phyloP scores from a whole-genome alignment of 2,888 invertebrate species.

The Lucinisca nassula region DNA sequence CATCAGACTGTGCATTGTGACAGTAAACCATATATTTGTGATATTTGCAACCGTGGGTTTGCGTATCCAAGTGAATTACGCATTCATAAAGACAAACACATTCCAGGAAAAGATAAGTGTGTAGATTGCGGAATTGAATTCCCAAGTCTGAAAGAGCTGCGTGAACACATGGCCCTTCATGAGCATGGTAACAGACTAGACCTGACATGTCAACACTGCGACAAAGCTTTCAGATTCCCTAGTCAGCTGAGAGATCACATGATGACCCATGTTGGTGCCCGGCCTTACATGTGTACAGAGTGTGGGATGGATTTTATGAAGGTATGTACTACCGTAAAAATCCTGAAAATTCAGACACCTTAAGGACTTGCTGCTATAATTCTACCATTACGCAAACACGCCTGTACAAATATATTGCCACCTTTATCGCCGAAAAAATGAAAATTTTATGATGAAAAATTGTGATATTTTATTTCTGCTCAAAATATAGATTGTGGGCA shows the following conservation, averaged over 20 bases:
- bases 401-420: too few species aligned
- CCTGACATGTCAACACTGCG: slow-evolving; percentile 83
- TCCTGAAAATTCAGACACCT: too few species aligned
- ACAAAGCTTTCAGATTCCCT: slow-evolving; percentile 85
- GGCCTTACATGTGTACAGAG: slow-evolving; percentile 87
- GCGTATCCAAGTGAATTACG: slow-evolving; percentile 85
- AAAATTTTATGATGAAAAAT: too few species aligned
- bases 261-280: slow-evolving; percentile 85
- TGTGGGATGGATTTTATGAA: slow-evolving; percentile 88
- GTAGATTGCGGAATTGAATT: slow-evolving; percentile 81
- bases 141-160: slow-evolving; percentile 75
- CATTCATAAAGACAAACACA: slow-evolving; percentile 82
- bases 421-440: too few species aligned
- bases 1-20: slow-evolving; percentile 86
- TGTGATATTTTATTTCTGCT: too few species aligned
- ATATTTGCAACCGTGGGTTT: slow-evolving; percentile 85
- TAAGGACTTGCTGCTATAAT: too few species aligned
- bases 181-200: slow-evolving; percentile 72
- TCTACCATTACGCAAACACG: too few species aligned
- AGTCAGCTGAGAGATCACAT: slow-evolving; percentile 88
- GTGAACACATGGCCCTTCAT: slow-evolving; percentile 78
- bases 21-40: slow-evolving; percentile 83
- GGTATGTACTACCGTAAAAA: slow-evolving; percentile 66
- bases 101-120: slow-evolving; percentile 77
- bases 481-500: too few species aligned